Evolutionary conservation across 37 sponge, comb jelly and placozoan genomes (phyloP).

Genomic region (Beroe ovata): DNA sequence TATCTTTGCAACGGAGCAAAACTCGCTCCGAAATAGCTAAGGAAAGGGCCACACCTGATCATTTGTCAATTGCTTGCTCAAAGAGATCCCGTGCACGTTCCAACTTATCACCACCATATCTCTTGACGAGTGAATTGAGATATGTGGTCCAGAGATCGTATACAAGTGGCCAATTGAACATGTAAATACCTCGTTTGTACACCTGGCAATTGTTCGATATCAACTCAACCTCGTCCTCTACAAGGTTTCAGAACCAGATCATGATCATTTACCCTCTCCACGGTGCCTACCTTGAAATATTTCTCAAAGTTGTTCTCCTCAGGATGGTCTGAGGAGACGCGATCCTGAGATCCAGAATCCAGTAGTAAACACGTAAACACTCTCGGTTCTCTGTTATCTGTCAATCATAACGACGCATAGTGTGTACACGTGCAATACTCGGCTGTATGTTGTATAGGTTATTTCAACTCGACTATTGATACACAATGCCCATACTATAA

Average conservation of each 20-base stretch:
- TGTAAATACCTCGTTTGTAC: conserved; percentile 90
- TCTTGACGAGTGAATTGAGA: conserved; percentile 88
- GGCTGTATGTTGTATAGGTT: too few relatives aligned
- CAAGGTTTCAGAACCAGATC: too few relatives aligned
- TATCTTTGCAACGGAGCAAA: too few relatives aligned
- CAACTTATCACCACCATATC: conserved; percentile 93
- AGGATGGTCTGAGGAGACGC: conserved; percentile 94
- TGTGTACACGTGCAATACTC: too few relatives aligned
- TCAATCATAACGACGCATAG: conserved; percentile 98
- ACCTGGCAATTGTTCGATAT: too few relatives aligned
- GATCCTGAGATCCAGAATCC: conserved; percentile 91
- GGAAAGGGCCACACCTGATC: conserved; percentile 76
- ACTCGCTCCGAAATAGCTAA: too few relatives aligned
- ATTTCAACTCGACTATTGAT: too few relatives aligned
- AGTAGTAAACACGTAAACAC: conserved; percentile 90
- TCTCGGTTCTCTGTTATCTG: conserved; percentile 87
- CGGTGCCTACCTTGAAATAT: conserved; percentile 81
- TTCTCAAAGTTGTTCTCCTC: conserved; percentile 95
- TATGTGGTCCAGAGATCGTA: conserved; percentile 97
- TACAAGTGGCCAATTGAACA: conserved; percentile 98
- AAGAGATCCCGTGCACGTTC: conserved; percentile 95
- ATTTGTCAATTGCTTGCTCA: conserved; percentile 89
- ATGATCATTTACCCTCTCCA: neutral
- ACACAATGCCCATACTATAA: too few relatives aligned
- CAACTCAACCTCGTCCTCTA: too few relatives aligned